Conservation (phyloP, 2,113 vertebrate genomes). For the Carlito syrichta region DNA sequence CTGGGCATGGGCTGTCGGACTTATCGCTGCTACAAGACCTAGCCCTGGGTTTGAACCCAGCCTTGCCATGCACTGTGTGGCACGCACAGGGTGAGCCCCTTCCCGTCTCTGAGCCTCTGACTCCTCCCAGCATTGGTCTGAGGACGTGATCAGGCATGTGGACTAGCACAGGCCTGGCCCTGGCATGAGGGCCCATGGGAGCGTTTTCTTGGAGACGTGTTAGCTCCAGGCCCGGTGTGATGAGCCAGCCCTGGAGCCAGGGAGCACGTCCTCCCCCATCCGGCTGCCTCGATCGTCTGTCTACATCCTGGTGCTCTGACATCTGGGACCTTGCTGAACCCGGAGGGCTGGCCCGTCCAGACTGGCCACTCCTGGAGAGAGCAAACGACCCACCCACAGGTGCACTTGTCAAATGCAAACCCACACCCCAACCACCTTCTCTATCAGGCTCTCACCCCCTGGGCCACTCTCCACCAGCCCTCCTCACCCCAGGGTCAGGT, state of each 20-base stretch:
- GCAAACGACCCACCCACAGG: background rate
- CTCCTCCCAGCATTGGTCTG: background rate
- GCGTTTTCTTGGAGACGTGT: background rate
- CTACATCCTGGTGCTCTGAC: background rate
- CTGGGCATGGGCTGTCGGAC: no score
- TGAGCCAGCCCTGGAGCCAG: background rate
- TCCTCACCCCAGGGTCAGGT: background rate
- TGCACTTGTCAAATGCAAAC: background rate
- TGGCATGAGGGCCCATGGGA: background rate
- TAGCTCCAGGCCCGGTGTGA: background rate
- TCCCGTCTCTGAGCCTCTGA: background rate
- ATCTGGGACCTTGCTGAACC: background rate
- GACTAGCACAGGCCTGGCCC: background rate
- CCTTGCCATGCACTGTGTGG: background rate
- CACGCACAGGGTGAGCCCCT: background rate
- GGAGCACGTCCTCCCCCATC: rapidly evolving
- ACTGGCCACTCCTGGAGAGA: background rate
- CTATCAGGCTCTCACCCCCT: background rate
- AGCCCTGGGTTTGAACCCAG: background rate
- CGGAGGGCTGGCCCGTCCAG: background rate
- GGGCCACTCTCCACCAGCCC: background rate
- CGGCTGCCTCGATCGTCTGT: no score
- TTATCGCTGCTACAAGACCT: no score
- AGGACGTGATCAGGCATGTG: background rate
- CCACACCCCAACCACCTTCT: background rate